Evolutionary conservation across 1,140 invertebrate species (phyloP), one percentile per base, ranked within the genome.

Genomic region (Rhopalosiphum padi): DNA sequence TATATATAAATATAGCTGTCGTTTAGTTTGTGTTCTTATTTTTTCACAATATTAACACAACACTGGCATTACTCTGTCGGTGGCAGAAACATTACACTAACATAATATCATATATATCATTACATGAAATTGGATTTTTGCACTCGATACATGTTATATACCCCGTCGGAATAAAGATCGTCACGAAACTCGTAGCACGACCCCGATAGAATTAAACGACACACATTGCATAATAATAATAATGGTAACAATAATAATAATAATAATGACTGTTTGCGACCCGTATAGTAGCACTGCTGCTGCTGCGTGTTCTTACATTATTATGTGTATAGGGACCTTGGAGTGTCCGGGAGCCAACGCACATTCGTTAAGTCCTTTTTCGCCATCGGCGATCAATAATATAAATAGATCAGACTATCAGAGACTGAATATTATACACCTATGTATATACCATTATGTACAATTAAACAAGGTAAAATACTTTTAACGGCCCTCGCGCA

Each of bases 311-410:
- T 37, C n/a, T 82, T 30, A 18, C 37, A 11, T 41, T 41, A 43
- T 85, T 23, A 85, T 37, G 4, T 83, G 35, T 83, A 82, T 43
- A 86, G 25, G 18, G 30, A 51, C 86, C 86, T 88, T 51, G 86
- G 86, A 18, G 86, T 51, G 86, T 48, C 86, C 86, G 43, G 86
- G 86, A 88, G 25, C 46, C 46, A n/a, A 6, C 30, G 37, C 8
- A 3, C 41, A 86, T 86, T 86, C 46, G 86, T 87, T 25, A 87
- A n/a, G 46, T 46, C 46, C n/a, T 21, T 88, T 88, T 88, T 88
- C 87, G 48, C 87, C 87, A 21, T 7, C 48, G 41, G 85, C 85
- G 87, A 88, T 53, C 30, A 35, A 37, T 35, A 86, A 86, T 86
- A 46, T 30, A 46, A 86, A 43, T 46, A 46, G 41, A 41, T 85